Evolutionary conservation across 2,797 vertebrate species (phyloP), one percentile per base, ranked within the genome.

Genomic region (Malurus splendens): DNA sequence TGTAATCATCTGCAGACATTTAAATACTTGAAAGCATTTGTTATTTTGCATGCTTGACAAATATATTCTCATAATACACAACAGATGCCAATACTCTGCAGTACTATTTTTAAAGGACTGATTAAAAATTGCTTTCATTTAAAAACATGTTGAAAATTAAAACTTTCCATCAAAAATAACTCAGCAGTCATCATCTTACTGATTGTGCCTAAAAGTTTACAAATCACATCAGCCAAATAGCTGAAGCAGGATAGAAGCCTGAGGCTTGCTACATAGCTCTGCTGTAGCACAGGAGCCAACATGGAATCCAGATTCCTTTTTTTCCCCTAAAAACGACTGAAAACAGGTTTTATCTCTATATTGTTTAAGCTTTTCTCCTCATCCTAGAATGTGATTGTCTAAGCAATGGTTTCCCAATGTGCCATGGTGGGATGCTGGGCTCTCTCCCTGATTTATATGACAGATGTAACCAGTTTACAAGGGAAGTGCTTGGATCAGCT

Each of bases 91-190:
- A 82, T 89, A 90, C 59, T 77, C 68, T 88, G 82, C 48, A 71
- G 80, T 84, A 81, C 87, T 95, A 94, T 94, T 94, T 94, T 94
- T 93, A 91, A 92, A 93, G 60, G 47, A 50, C 9, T 25, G 94
- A 94, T 94, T 93, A 91, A 92, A 94, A 94, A 92, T 91, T 86
- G 67, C 82, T 93, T 94, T 94, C 33, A 56, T 89, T 93, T 92
- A 67, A 88, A 91, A 91, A 92, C 88, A 93, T 86, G 87, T 93
- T 94, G 71, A 91, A 91, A 81, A 92, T 67, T 67, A 94, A 94
- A 95, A 90, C 60, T 90, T 83, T 60, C 94, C 92, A 86, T 93
- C 94, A 94, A 94, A 93, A 94, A 93, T 93, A 94, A 90, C 61
- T 93, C 25, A 47, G 54, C 77, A 91, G 60, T 86, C 88, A 86